Evolutionary conservation across 1,140 invertebrate species (phyloP), one percentile per base, ranked within the genome.

Genomic region (Leptinotarsa undecemlineata): DNA sequence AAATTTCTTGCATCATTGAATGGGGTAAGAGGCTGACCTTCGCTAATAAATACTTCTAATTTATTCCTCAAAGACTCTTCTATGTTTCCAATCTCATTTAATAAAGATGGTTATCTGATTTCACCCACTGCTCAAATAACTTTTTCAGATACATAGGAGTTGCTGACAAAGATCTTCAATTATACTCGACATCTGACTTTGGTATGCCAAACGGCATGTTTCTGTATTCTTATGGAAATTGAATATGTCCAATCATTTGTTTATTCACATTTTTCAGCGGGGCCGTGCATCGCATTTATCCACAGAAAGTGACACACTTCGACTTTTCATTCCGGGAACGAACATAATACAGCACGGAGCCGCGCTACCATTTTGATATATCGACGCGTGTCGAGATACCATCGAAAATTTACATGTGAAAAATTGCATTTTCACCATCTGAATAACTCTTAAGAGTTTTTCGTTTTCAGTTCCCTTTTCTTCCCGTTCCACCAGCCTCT

Each of bases 351-450:
- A 19, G 66, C 66, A 68, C 66, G 68, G n/a, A 51, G 68, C 47
- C 15, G 68, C 62, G 19, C 20, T 57, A 42, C 23, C 33, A 23
- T 63, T 72, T 72, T 72, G 71, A 72, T 64, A 64, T 72, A 72
- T 72, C 20, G 71, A 72, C 48, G 71, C 62, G 47, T 72, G 62
- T 64, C 71, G 62, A 72, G 71, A 72, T 72, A 72, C 61, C 60
- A 72, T 72, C 71, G 21, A 26, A 47, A 72, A 72, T 72, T 72
- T 72, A 72, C 71, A 72, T 72, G 68, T 72, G 71, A 72, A 72
- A 72, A 72, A 72, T 72, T 72, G 62, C 57, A 72, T 72, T 72
- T 72, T 42, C 71, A 72, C 71, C 71, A 64, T 72, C 63, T 64
- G 71, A 72, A 72, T 72, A 64, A 72, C 71, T 72, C 71, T 72